Evolutionary conservation across 1,140 invertebrate species (phyloP), one percentile per base, ranked within the genome.

Genomic region (Aphaenogaster floridana): DNA sequence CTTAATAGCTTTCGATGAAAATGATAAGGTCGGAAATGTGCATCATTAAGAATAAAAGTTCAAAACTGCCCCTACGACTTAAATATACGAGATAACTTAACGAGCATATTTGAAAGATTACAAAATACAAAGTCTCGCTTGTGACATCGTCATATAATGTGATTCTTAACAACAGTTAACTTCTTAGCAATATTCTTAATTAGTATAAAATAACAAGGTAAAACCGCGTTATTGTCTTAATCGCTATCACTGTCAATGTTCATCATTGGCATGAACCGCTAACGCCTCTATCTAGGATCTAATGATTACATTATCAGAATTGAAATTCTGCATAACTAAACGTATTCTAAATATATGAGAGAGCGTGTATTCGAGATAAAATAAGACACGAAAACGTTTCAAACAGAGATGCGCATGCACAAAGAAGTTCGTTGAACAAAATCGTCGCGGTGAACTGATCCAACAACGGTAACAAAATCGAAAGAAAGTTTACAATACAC

Each of bases 381-480:
- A 52, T 4, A 8, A 54, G 2, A 68, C 5, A 34, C 2, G 52
- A 28, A 52, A 81, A 34, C 1, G 7, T 52, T 72, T 71, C 48
- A 71, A 72, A 4, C 8, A 8, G 15, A 6, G 21, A 28, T 13
- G 11, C 9, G 2, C 57, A 68, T 64, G 2, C 57, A 68, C 78
- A 71, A 81, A 71, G 36, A 42, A 50, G 59, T 9, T 57, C 63
- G 28, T 28, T 4, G 13, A 74, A 61, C 52, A 84, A 39, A 81
- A 72, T 76, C 13, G 11, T 2, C 17, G 15, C 13, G 15, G 15
- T 39, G 21, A 63, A 45, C 21, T 66, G 45, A 42, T 81, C 11
- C 28, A 50, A 64, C 45, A 36, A 48, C 39, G 59, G 63, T 34
- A 64, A 86, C 59, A 85, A 86, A 87, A 52, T 28, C 9, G 72